phyloP scores from a whole-genome alignment of 1,140 invertebrate genomes.

The Mercenaria mercenaria region DNA sequence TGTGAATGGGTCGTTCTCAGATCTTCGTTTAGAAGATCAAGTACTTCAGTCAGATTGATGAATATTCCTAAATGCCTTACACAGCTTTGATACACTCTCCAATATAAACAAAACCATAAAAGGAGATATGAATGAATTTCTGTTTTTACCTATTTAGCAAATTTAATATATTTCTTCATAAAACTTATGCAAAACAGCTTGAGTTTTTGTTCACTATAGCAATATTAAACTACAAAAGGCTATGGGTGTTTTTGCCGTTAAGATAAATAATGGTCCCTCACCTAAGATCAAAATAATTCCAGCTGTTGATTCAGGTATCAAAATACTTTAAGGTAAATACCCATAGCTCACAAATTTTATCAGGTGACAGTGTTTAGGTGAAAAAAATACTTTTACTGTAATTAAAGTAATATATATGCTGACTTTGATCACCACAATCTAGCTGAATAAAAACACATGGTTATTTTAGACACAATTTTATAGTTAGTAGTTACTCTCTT shows the following conservation, averaged over 20 bases:
- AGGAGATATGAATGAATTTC: background rate
- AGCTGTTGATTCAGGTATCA: background rate
- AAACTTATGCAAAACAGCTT: background rate
- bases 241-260: background rate
- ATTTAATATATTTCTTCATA: background rate
- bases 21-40: too few species aligned
- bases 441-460: background rate
- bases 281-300: background rate
- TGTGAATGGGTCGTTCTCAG: too few species aligned
- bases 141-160: background rate
- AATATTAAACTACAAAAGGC: conserved; percentile 3
- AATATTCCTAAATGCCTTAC: too few species aligned
- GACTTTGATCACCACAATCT: background rate
- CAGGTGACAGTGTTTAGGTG: background rate
- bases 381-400: background rate
- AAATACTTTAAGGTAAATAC: conserved; percentile 11
- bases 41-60: too few species aligned
- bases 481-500: too few species aligned
- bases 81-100: too few species aligned
- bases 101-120: too few species aligned
- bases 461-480: background rate
- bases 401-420: background rate
- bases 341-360: background rate
- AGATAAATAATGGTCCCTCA: background rate
- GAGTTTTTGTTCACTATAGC: background rate